A percentile compares a stretch with the other conserved stretches of the same genome.
phyloP scores from a whole-genome alignment of 2,113 vertebrate genomes.

The Lampris megalopsis region DNA sequence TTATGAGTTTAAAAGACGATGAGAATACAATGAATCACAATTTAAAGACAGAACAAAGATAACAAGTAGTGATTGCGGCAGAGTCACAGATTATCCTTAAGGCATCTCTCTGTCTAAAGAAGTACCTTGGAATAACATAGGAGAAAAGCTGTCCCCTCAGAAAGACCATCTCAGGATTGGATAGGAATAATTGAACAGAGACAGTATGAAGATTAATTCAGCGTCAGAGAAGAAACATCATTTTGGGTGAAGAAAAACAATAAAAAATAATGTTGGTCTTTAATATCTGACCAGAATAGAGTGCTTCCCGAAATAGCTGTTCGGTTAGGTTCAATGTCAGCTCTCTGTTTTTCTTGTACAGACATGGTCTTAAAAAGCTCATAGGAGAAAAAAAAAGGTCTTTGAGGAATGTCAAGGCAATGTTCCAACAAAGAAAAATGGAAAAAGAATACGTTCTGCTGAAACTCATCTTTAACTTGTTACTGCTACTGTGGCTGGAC shows the following conservation, averaged over 20 bases:
- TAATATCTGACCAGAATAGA: slow-evolving; percentile 30
- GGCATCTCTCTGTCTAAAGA: slow-evolving; percentile 1
- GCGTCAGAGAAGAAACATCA: neutral
- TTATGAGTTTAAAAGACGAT: slow-evolving; percentile 9
- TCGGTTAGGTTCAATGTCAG: slow-evolving; percentile 39
- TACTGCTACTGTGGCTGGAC: neutral
- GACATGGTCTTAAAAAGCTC: slow-evolving; percentile 14
- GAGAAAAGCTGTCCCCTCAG: neutral
- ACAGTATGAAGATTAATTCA: slow-evolving; percentile 18
- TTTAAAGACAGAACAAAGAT: neutral
- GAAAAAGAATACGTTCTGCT: slow-evolving; percentile 3
- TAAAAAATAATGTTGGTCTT: slow-evolving; percentile 39
- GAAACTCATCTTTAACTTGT: neutral
- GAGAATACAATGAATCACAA: neutral
- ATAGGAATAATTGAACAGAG: neutral
- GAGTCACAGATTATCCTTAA: slow-evolving; percentile 11
- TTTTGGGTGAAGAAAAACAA: slow-evolving; percentile 15
- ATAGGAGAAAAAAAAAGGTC: slow-evolving; percentile 30
- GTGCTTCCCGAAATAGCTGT: neutral
- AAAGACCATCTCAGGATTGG: neutral
- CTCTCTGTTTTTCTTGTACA: slow-evolving; percentile 48
- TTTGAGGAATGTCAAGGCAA: slow-evolving; percentile 42
- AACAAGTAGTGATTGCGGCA: slow-evolving; percentile 4
- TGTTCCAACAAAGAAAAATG: slow-evolving; percentile 36
- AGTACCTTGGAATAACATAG: neutral